Conservation (phyloP, 2,797 vertebrate species). For the Halcyon leucocephala region DNA sequence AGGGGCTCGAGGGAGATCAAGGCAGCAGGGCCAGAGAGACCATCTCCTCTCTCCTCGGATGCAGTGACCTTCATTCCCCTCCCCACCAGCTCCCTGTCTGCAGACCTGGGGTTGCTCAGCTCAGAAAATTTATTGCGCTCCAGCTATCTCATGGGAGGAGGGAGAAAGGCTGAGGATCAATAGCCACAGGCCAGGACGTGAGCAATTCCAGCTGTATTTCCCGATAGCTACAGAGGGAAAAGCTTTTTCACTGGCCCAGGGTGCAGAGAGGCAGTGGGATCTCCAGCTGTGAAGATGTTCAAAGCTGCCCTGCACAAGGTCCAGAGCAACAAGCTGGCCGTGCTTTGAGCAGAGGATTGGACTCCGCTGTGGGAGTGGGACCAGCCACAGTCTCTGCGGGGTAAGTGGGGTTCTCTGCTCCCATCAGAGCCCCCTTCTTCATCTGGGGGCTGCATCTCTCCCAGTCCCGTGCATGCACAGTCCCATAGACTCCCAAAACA, state of each 20-base stretch:
- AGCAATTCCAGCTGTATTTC: not conserved
- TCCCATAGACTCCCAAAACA: not conserved
- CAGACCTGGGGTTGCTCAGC: not conserved
- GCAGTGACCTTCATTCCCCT: not conserved
- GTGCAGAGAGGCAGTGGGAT: not conserved
- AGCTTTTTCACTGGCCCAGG: not conserved
- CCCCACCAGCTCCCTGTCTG: not conserved
- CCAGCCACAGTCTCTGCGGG: fast-evolving
- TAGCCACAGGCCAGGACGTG: not conserved
- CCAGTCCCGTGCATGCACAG: not conserved
- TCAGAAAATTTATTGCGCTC: not conserved
- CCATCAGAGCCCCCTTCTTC: not conserved
- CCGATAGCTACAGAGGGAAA: not conserved
- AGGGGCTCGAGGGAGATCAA: not conserved
- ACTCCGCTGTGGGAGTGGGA: not conserved
- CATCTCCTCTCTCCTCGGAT: not conserved
- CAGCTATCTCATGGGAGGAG: not conserved
- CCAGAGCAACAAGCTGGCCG: not conserved
- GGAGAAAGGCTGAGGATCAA: not conserved
- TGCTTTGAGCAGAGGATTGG: not conserved
- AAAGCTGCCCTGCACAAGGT: not conserved
- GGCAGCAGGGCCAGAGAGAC: not conserved
- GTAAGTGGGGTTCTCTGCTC: not conserved
- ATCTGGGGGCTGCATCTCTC: not conserved
- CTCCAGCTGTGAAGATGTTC: not conserved